Percentiles rank a stretch among this genome's conserved stretches.
These are phyloP conservation scores for Pantherophis vulpinus DNA, from an alignment of 2,797 vertebrate genomes.

Conservation along the genomic window DNA sequence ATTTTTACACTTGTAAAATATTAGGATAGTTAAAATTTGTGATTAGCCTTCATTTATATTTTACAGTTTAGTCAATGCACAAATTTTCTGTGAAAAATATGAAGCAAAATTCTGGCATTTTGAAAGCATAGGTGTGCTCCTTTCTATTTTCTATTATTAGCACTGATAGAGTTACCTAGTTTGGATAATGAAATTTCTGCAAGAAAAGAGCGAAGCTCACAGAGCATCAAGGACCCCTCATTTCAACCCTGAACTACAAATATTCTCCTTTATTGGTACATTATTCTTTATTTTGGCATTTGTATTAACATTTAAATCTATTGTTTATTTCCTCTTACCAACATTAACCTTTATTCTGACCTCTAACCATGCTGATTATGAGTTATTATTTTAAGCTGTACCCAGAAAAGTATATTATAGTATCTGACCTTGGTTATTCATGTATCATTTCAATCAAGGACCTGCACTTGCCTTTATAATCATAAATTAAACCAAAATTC, in stretches of 20 bases:
- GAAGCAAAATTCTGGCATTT: background rate
- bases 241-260: background rate
- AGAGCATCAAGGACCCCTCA: background rate
- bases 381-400: slow-evolving; percentile 59
- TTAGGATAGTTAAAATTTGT: background rate
- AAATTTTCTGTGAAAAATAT: background rate
- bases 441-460: slow-evolving; percentile 51
- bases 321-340: slow-evolving; percentile 37
- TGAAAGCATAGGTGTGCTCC: background rate
- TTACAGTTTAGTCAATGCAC: background rate
- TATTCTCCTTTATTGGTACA: background rate
- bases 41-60: background rate
- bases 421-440: slow-evolving; percentile 57
- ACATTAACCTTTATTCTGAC: slow-evolving; percentile 54
- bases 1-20: background rate
- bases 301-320: slow-evolving; percentile 47
- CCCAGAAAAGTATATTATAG: slow-evolving; percentile 51
- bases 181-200: background rate
- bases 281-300: slow-evolving; percentile 53
- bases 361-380: slow-evolving; percentile 49
- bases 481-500: slow-evolving; percentile 59
- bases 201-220: background rate
- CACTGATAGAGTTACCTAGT: background rate
- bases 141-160: slow-evolving; percentile 35
- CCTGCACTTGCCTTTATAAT: slow-evolving; percentile 35